Conservation (phyloP, 2,888 invertebrate species). For the Macaria liturata region DNA sequence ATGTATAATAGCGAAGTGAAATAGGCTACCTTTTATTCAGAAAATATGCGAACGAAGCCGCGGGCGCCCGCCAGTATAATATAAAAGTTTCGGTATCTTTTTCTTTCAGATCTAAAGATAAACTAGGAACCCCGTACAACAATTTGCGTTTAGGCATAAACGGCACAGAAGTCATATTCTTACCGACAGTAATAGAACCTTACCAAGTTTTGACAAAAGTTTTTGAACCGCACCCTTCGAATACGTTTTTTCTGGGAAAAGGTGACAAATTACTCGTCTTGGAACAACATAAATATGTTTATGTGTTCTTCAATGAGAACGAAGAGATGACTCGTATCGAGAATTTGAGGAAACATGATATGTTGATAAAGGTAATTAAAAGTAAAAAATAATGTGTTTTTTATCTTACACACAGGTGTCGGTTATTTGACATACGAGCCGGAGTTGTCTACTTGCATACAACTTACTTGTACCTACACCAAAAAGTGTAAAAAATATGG, state of each 20-base stretch:
- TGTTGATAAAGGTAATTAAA: constrained; percentile 42
- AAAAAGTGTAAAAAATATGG: no score
- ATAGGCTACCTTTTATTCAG: no score
- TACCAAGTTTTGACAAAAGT: constrained; percentile 42
- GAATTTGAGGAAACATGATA: constrained; percentile 55
- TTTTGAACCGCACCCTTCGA: constrained; percentile 41
- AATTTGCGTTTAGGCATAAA: constrained; percentile 45
- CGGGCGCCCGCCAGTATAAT: no score
- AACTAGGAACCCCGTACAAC: constrained; percentile 50
- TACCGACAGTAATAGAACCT: constrained; percentile 56
- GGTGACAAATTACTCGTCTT: constrained; percentile 41
- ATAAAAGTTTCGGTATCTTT: no score
- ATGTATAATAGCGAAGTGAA: no score
- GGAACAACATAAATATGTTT: constrained; percentile 49
- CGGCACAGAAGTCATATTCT: constrained; percentile 48
- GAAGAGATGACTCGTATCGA: constrained; percentile 41
- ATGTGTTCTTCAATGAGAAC: constrained; percentile 55
- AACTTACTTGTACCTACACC: no score
- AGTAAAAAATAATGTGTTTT: no score
- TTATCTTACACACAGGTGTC: no score
- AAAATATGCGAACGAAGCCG: no score
- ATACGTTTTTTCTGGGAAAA: constrained; percentile 44
- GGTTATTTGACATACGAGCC: no score
- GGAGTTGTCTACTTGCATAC: no score
- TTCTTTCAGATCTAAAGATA: constrained; percentile 39